Evolutionary conservation across 2,888 invertebrate species (phyloP).

Genomic region (Philereme transversata): DNA sequence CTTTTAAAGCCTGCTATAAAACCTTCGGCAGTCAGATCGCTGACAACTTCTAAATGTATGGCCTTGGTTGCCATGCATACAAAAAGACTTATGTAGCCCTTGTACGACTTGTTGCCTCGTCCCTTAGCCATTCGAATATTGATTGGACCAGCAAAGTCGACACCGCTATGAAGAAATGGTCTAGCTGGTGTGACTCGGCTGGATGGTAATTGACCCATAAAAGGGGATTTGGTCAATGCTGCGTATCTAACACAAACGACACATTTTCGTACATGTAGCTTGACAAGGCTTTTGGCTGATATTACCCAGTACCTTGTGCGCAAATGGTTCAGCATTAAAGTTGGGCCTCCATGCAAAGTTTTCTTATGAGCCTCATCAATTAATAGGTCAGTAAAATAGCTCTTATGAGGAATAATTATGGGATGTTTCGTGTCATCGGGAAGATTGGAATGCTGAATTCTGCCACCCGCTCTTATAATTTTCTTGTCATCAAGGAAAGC

Average conservation of each 20-base stretch:
- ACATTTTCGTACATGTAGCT: slow-evolving; percentile 25
- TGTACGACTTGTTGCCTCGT: slow-evolving; percentile 27
- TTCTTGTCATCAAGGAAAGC: no score
- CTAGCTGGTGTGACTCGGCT: slow-evolving; percentile 25
- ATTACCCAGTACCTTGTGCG: slow-evolving; percentile 35
- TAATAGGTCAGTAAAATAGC: no score
- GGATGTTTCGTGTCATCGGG: no score
- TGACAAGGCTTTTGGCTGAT: slow-evolving; percentile 19
- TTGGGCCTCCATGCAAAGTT: no score
- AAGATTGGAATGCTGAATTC: no score
- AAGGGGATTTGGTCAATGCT: slow-evolving; percentile 4
- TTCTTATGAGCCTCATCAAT: no score
- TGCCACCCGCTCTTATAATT: no score
- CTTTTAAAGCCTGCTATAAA: slow-evolving; percentile 41
- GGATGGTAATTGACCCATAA: slow-evolving; percentile 38
- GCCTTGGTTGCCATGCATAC: slow-evolving; percentile 38
- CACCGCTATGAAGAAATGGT: slow-evolving; percentile 19
- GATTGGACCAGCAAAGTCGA: slow-evolving; percentile 37
- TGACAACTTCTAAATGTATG: slow-evolving; percentile 46
- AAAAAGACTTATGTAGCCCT: slow-evolving; percentile 31
- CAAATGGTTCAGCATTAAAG: no score
- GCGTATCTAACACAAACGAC: slow-evolving; percentile 28
- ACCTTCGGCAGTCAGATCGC: slow-evolving; percentile 38
- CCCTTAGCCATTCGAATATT: slow-evolving; percentile 28
- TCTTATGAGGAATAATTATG: no score